These are phyloP conservation scores for Microcebus murinus DNA, from an alignment of 2,113 vertebrate species.

Conservation along the genomic window DNA sequence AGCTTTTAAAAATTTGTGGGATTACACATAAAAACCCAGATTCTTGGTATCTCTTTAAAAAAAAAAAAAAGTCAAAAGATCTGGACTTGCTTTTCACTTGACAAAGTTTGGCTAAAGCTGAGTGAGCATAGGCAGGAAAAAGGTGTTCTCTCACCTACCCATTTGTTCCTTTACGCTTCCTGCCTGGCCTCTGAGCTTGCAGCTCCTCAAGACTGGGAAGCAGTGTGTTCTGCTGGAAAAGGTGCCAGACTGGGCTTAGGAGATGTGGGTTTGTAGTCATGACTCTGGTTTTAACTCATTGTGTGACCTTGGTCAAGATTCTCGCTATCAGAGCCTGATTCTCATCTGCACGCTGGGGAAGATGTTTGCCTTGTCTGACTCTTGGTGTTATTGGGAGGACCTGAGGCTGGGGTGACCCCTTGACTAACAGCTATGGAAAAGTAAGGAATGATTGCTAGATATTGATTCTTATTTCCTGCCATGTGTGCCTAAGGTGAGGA, in stretches of 20 bases:
- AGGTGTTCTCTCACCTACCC: not conserved
- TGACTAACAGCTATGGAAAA: not conserved
- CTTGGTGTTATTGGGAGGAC: not conserved
- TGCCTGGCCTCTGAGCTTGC: not conserved
- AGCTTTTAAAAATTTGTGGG: not conserved
- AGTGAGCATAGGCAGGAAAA: not conserved
- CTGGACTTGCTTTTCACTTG: conserved; percentile 1
- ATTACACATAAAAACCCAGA: not conserved
- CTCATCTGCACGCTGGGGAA: not conserved
- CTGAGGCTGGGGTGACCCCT: not conserved
- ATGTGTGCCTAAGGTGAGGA: not conserved
- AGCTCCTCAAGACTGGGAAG: not conserved
- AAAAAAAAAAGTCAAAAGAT: not conserved
- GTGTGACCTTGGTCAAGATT: not conserved
- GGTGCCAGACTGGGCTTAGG: not conserved
- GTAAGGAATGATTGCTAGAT: not conserved
- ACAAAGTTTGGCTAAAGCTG: not conserved
- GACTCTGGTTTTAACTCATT: not conserved
- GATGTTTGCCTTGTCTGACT: not conserved
- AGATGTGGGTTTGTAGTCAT: not conserved
- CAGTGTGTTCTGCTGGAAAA: not conserved
- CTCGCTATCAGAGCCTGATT: not conserved
- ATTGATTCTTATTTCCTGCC: not conserved
- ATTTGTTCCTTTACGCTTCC: not conserved
- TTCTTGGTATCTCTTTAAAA: not conserved